Percentiles rank a stretch among this genome's conserved stretches.
phyloP scores from a whole-genome alignment of 2,888 invertebrate species.

The Ecliptopera silaceata region DNA sequence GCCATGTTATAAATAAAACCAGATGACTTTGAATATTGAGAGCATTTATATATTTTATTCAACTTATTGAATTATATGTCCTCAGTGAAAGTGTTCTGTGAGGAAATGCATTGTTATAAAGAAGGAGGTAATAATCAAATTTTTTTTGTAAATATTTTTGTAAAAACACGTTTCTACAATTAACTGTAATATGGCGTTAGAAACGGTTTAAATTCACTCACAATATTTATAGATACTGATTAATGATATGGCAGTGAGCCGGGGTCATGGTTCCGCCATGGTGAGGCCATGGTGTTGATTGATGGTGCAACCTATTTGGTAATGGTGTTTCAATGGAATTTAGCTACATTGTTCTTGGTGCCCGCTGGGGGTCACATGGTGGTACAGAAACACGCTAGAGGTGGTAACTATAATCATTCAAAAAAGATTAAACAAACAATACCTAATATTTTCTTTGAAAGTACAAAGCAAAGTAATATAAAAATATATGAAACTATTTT shows the following conservation, averaged over 20 bases:
- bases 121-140: no score
- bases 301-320: conserved; percentile 76
- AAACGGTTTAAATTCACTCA: conserved; percentile 59
- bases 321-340: conserved; percentile 80
- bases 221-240: conserved; percentile 80
- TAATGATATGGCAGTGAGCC: conserved; percentile 75
- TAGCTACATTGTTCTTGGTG: conserved; percentile 76
- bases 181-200: not conserved
- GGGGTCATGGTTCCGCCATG: conserved; percentile 61
- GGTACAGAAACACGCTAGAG: not conserved
- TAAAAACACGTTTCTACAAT: no score
- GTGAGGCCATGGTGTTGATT: conserved; percentile 59
- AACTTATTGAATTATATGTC: no score
- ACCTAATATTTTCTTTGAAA: no score
- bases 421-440: not conserved
- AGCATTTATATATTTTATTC: no score
- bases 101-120: no score
- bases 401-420: not conserved
- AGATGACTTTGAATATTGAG: no score
- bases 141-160: no score
- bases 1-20: no score
- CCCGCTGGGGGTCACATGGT: conserved; percentile 47
- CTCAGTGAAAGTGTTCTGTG: no score
- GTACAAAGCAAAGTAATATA: no score
- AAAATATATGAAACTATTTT: no score